Percentiles rank a stretch among this genome's conserved stretches.
phyloP scores from a whole-genome alignment of 2,888 invertebrate species.

The Coleophora deauratella region DNA sequence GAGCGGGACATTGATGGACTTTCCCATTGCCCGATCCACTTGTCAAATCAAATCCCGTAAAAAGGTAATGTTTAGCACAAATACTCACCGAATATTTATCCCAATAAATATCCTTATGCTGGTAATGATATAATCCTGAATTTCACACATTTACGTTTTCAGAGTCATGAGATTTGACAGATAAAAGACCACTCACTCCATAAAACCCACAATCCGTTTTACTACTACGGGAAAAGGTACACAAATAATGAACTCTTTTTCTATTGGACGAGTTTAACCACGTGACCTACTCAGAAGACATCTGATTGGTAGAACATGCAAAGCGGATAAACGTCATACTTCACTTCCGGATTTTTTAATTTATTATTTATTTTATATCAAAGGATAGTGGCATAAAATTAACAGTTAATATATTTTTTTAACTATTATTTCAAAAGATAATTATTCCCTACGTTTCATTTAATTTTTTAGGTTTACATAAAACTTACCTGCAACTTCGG shows the following conservation, averaged over 20 bases:
- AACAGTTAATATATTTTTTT: no score
- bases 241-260: constrained; percentile 66
- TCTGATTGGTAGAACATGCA: constrained; percentile 50
- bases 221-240: constrained; percentile 69
- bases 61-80: constrained; percentile 17
- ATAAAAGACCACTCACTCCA: constrained; percentile 71
- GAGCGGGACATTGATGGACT: constrained; percentile 70
- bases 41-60: constrained; percentile 32
- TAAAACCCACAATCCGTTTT: constrained; percentile 70
- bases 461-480: constrained; percentile 24
- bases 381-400: no score
- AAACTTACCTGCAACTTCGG: constrained; percentile 37
- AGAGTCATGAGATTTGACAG: constrained; percentile 66
- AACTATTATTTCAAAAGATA: no score
- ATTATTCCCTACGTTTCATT: no score
- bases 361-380: constrained; percentile 1
- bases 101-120: constrained; percentile 78
- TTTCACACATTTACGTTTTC: constrained; percentile 78
- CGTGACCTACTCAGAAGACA: constrained; percentile 53
- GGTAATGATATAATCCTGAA: constrained; percentile 78
- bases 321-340: constrained; percentile 39
- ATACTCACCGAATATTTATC: constrained; percentile 81
- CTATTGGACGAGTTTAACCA: constrained; percentile 68
- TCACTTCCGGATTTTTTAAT: constrained; percentile 27
- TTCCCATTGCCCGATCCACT: constrained; percentile 48